phyloP scores from a whole-genome alignment of 2,113 vertebrate genomes.

The Pionites leucogaster region DNA sequence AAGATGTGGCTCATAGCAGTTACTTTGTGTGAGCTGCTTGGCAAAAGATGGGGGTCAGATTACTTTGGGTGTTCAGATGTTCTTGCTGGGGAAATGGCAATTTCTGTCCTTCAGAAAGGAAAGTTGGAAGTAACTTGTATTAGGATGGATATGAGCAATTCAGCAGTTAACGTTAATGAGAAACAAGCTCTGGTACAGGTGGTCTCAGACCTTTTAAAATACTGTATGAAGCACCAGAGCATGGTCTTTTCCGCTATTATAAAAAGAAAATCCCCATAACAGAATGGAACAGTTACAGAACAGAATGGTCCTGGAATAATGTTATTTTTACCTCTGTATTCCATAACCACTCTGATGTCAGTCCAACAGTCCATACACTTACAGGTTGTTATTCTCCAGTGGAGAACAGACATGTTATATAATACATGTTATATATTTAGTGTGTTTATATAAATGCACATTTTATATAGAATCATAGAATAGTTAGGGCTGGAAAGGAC shows the following conservation, averaged over 20 bases:
- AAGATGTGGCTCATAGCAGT: background rate
- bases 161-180: background rate
- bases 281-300: background rate
- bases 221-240: background rate
- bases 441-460: slow-evolving; percentile 10
- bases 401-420: background rate
- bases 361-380: background rate
- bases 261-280: background rate
- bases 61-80: background rate
- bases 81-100: background rate
- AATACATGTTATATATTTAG: slow-evolving; percentile 9
- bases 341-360: background rate
- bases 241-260: background rate
- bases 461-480: background rate
- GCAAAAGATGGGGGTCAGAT: background rate
- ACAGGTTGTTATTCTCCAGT: background rate
- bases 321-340: background rate
- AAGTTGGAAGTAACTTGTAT: background rate
- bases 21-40: background rate
- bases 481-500: too few species aligned
- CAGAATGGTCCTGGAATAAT: background rate
- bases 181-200: background rate
- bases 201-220: slow-evolving; percentile 21
- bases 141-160: background rate
- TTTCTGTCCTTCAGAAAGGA: slow-evolving; percentile 9